Conservation (phyloP, 1,140 invertebrate genomes). For the Ceratosolen fusciceps region DNA sequence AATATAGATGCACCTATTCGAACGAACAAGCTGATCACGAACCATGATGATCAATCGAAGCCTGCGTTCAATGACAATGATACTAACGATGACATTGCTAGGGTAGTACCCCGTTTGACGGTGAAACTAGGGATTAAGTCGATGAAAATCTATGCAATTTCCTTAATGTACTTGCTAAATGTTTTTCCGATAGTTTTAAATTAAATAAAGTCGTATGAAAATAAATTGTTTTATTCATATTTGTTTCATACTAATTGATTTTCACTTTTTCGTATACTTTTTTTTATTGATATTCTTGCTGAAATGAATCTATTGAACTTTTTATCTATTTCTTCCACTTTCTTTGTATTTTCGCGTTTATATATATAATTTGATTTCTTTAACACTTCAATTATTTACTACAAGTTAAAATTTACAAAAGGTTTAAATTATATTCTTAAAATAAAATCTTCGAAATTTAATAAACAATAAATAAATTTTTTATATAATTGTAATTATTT, state of each 20-base stretch:
- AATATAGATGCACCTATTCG: neutral
- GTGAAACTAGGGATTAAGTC: conserved; percentile 53
- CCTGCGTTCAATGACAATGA: neutral
- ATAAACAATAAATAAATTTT: too few relatives aligned
- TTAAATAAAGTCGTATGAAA: conserved; percentile 19
- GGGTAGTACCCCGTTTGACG: neutral
- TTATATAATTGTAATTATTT: too few relatives aligned
- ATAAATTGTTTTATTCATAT: neutral
- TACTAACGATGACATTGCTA: neutral
- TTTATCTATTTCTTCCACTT: neutral
- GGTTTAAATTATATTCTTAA: too few relatives aligned
- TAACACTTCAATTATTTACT: too few relatives aligned
- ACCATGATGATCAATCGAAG: neutral
- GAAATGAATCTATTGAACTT: too few relatives aligned
- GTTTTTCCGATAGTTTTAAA: conserved; percentile 27
- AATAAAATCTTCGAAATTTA: too few relatives aligned
- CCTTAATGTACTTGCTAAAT: conserved; percentile 70
- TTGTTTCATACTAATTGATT: too few relatives aligned
- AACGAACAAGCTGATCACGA: neutral
- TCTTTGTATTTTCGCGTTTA: too few relatives aligned
- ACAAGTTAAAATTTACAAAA: too few relatives aligned
- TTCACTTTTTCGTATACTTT: too few relatives aligned
- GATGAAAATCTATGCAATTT: conserved; percentile 63
- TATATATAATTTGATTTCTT: too few relatives aligned
- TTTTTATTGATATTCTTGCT: too few relatives aligned